phyloP scores from a whole-genome alignment of 2,797 vertebrate species.

The Valencia hispanica region DNA sequence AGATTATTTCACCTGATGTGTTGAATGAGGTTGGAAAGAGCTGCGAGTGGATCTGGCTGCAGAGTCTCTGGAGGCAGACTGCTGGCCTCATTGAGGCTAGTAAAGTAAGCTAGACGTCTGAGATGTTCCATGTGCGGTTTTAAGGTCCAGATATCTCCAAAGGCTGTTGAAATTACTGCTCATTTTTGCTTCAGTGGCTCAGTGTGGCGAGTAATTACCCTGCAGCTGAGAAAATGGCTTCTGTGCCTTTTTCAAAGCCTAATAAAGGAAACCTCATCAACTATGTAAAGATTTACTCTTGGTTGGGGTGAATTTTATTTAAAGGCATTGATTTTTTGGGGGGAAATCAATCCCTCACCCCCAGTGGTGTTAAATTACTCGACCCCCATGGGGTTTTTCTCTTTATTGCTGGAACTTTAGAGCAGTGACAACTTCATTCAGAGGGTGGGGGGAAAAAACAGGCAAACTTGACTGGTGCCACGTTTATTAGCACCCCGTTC shows the following conservation, averaged over 20 bases:
- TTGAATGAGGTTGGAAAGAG: constrained; percentile 69
- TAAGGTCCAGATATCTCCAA: constrained; percentile 54
- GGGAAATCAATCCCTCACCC: background rate
- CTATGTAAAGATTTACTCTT: background rate
- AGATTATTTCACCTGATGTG: constrained; percentile 76
- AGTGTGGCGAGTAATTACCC: constrained; percentile 49
- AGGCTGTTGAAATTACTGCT: constrained; percentile 63
- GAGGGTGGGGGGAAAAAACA: background rate
- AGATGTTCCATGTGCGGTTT: constrained; percentile 72
- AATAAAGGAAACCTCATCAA: constrained; percentile 15
- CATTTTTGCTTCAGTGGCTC: constrained; percentile 55
- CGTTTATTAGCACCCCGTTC: background rate
- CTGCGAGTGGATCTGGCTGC: constrained; percentile 61
- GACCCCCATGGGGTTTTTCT: background rate
- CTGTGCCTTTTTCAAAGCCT: constrained; percentile 29
- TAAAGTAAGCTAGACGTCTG: constrained; percentile 74
- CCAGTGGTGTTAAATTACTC: background rate
- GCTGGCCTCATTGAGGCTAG: constrained; percentile 63
- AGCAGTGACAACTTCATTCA: background rate
- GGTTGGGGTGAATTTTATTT: background rate
- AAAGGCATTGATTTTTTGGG: background rate
- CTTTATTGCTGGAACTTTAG: background rate
- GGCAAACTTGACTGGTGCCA: background rate
- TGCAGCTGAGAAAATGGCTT: constrained; percentile 35
- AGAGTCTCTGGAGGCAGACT: constrained; percentile 54